A percentile compares a stretch with the other conserved stretches of the same genome.
These are phyloP conservation scores for Thalassarche chlororhynchos DNA, from an alignment of 2,113 vertebrate species.

Conservation along the genomic window DNA sequence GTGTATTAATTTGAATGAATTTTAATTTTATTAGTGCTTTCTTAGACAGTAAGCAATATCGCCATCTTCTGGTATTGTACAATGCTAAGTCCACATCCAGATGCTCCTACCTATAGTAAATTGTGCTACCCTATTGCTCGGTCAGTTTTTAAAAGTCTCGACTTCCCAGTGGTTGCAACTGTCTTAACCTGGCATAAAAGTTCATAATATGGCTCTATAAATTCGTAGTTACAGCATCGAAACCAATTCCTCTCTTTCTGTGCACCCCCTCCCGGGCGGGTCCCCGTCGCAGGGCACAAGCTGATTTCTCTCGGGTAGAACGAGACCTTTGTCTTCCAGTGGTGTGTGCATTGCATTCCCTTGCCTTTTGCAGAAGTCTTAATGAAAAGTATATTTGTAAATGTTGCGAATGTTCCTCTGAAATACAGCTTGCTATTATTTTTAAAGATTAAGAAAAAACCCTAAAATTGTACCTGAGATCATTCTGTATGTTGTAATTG, in stretches of 20 bases:
- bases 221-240: neutral
- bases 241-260: neutral
- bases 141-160: neutral
- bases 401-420: conserved; percentile 47
- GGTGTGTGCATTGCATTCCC: neutral
- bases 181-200: neutral
- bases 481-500: conserved; percentile 69
- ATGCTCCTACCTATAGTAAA: neutral
- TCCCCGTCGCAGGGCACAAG: neutral
- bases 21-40: conserved; percentile 10
- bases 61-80: conserved; percentile 74
- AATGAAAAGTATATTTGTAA: neutral
- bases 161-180: neutral
- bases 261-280: neutral
- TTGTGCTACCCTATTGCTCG: neutral
- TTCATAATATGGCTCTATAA: neutral
- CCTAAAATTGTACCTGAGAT: conserved; percentile 60
- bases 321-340: neutral
- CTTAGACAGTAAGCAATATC: conserved; percentile 68
- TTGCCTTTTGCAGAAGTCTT: neutral
- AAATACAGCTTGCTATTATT: conserved; percentile 38
- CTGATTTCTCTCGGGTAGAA: neutral
- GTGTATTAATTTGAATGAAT: conserved; percentile 41
- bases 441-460: conserved; percentile 14
- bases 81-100: neutral